Base-by-base conservation (phyloP, 2,797 vertebrate species). In the Tapirus indicus region DNA sequence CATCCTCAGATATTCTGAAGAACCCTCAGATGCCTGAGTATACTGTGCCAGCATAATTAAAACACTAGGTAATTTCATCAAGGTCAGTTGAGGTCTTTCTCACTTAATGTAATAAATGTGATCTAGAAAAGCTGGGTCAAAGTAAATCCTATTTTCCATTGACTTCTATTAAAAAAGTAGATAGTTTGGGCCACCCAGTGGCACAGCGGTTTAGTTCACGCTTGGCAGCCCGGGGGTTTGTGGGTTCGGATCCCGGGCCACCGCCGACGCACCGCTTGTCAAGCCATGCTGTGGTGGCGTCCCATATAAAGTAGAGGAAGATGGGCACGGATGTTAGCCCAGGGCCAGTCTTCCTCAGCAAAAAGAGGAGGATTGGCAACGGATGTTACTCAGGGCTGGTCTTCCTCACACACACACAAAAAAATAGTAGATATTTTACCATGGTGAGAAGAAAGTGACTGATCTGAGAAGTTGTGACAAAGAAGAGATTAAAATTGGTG, bases 91-190 rank as follows among this genome's bases (percentile, higher is more conserved):
- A 83, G 44, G 35, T 68, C 47, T 92, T 80, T 83, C 11, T 91
- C 29, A 75, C 9, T 93, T 84, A 66, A 87, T 78, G 18, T 93
- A 89, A 69, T 79, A 82, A 88, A 80, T 47, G n/a, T 88, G n/a
- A 58, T 17, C 38, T 91, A 75, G 38, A 95, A 94, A 97, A 92
- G 68, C 3, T 79, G 71, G 47, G 35, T 88, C 80, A 94, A 80
- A 95, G 11, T 74, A 91, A 95, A 90, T 44, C 35, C 27, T 71
- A 80, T 77, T 95, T 96, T 96, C 66, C 74, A 88, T 0, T 78
- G 52, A 91, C 32, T 66, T 89, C n/a, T 44, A 71, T 64, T 38
- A 14, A 86, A 78, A 84, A 94, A 32, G 32, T 47, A 95, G n/a
- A 27, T 89, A 94, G 68, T 95, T 88, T 92, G 38, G 38, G 38